Base-by-base conservation (phyloP, 2,888 invertebrate species). In the Cremastobaeus sp. region DNA sequence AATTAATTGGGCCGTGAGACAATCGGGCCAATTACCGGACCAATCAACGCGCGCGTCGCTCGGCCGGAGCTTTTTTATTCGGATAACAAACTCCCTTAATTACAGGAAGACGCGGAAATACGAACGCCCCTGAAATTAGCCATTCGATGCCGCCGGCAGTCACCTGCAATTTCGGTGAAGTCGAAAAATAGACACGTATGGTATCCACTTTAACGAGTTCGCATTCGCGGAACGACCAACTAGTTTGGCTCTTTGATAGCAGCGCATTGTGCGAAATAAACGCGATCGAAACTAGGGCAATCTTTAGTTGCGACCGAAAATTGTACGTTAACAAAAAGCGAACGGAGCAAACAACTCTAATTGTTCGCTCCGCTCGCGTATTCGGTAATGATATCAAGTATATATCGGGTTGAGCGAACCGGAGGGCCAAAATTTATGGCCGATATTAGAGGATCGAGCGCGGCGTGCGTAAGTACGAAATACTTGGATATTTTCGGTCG, bases 21-120 rank as follows among this genome's bases (percentile, higher is more conserved):
- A 85, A 85, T 84, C 84, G 83, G 81, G 80, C 82, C 84, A 85
- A 84, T 84, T 84, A 84, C 82, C 81, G 82, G 82, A 83, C 84
- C 86, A 86, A 86, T 86, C 85, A 84, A 81, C 82, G 81, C 78
- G 76, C 78, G 78, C 76, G 57, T 74, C 72, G 69, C 74, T 66
- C 64, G 64, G 37, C 54, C 20, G 59, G 14, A 3, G 60, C 57
- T 65, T 74, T 74, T 70, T 70, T 70, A 45, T 25, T 80, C 83
- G 83, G 82, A 85, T 84, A 85, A 86, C 85, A 86, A 86, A 85
- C 84, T 85, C 84, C 81, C 83, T 85, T 86, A 86, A 86, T 86
- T 86, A 86, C 84, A 85, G 84, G 80, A 74, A 78, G 80, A 79
- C 80, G 78, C 68, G 74, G 79, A 77, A 77, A 75, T 78, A 73